A percentile compares a stretch with the other conserved stretches of the same genome.
These are phyloP conservation scores for Bellardia bayeri DNA, from an alignment of 2,888 invertebrate genomes.

Conservation along the genomic window DNA sequence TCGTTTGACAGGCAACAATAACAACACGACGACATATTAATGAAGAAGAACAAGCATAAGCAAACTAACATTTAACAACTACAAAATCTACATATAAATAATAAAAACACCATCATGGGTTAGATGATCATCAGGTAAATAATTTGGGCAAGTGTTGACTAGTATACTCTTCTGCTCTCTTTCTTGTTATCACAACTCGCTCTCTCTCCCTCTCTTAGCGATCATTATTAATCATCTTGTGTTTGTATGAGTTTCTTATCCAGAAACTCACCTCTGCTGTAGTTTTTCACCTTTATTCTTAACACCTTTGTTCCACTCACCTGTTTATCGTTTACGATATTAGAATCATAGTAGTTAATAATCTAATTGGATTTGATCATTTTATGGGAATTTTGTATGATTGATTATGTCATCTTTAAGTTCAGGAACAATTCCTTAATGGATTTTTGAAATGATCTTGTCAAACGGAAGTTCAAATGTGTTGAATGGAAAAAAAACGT, in stretches of 20 bases:
- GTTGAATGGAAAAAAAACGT: background rate
- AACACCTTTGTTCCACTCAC: slow-evolving; percentile 37
- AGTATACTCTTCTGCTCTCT: slow-evolving; percentile 35
- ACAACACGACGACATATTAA: slow-evolving; percentile 53
- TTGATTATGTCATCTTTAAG: slow-evolving; percentile 19
- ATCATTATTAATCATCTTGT: slow-evolving; percentile 26
- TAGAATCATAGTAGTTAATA: background rate
- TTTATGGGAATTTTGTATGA: slow-evolving; percentile 8
- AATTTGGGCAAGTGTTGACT: slow-evolving; percentile 44
- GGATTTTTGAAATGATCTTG: slow-evolving; percentile 8
- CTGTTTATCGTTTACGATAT: slow-evolving; percentile 70
- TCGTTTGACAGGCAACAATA: slow-evolving; percentile 75
- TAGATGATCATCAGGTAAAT: slow-evolving; percentile 57
- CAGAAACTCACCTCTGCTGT: slow-evolving; percentile 49
- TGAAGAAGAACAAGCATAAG: slow-evolving; percentile 1
- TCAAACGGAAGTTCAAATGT: background rate
- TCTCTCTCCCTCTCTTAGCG: slow-evolving; percentile 47
- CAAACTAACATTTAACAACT: slow-evolving; percentile 61
- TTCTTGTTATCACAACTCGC: slow-evolving; percentile 24
- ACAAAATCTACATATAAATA: slow-evolving; percentile 29
- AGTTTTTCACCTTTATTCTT: slow-evolving; percentile 22
- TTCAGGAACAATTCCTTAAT: background rate
- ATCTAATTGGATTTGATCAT: slow-evolving; percentile 59
- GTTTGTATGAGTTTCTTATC: background rate
- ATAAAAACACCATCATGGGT: slow-evolving; percentile 4